phyloP scores from a whole-genome alignment of 2,797 vertebrate species.

The Sciurus vulgaris region DNA sequence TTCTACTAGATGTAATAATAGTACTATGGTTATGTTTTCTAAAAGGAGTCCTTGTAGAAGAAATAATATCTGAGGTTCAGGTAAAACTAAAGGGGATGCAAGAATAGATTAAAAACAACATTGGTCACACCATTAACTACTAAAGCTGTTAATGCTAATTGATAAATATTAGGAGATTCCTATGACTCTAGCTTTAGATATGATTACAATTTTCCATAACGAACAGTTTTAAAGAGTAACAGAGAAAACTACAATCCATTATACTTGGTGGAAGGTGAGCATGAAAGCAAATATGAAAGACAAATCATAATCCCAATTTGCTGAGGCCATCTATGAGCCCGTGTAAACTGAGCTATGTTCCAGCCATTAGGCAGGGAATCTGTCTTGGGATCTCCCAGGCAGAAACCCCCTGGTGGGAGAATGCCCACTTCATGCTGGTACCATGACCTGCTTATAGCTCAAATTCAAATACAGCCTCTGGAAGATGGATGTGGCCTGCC shows the following conservation, averaged over 20 bases:
- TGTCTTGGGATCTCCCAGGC: too few species aligned
- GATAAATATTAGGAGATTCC: not conserved
- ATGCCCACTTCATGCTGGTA: too few species aligned
- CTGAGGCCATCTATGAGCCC: too few species aligned
- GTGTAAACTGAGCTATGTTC: too few species aligned
- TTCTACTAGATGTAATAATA: not conserved
- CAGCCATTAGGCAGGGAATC: too few species aligned
- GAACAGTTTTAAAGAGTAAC: not conserved
- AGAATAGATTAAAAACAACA: not conserved
- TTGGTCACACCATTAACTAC: not conserved
- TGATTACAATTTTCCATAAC: not conserved
- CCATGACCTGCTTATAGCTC: too few species aligned
- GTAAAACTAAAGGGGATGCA: not conserved
- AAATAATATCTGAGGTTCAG: not conserved
- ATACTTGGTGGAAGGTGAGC: not conserved
- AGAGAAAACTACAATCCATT: not conserved
- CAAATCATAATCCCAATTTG: not conserved
- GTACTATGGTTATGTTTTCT: not conserved
- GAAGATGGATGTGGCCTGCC: too few species aligned
- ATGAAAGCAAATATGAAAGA: not conserved
- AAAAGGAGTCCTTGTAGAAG: not conserved
- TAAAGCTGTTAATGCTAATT: not conserved
- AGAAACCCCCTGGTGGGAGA: too few species aligned
- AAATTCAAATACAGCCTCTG: too few species aligned
- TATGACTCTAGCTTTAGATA: not conserved